Conservation (phyloP, 2,888 invertebrate genomes). For the Eugnorisma glareosa region DNA sequence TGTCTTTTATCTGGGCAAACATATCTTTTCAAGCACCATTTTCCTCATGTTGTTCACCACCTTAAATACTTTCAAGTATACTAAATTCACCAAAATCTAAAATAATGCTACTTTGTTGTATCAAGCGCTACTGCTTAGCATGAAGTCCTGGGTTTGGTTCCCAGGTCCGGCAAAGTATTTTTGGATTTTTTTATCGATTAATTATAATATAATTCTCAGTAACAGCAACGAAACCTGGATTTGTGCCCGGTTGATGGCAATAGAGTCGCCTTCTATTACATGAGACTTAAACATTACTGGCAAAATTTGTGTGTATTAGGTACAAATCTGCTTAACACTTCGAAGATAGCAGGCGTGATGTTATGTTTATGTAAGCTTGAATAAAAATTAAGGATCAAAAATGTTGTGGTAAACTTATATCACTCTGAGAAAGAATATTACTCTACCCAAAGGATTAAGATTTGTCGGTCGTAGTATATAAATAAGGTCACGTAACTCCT, state of each 20-base stretch:
- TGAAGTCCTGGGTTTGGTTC: background rate
- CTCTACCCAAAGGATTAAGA: conserved; percentile 65
- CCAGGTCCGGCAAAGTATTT: background rate
- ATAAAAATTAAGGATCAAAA: background rate
- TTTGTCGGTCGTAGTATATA: conserved; percentile 64
- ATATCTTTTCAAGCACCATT: background rate
- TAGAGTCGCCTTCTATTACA: background rate
- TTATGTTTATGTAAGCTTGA: background rate
- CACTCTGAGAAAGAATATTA: conserved; percentile 29
- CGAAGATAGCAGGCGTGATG: background rate
- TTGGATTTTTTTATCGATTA: background rate
- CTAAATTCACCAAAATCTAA: background rate
- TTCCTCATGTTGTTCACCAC: background rate
- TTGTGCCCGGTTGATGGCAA: background rate
- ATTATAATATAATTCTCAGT: background rate
- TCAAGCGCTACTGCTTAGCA: background rate
- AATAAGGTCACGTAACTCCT: conserved; percentile 75
- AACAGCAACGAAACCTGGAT: background rate
- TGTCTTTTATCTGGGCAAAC: background rate
- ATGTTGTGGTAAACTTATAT: background rate
- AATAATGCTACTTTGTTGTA: background rate
- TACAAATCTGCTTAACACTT: background rate
- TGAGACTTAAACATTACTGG: background rate
- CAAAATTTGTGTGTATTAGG: background rate
- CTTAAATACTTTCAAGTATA: background rate